A percentile compares a stretch with the other conserved stretches of the same genome.
phyloP scores from a whole-genome alignment of 2,113 vertebrate species.

The Delphinapterus leucas region DNA sequence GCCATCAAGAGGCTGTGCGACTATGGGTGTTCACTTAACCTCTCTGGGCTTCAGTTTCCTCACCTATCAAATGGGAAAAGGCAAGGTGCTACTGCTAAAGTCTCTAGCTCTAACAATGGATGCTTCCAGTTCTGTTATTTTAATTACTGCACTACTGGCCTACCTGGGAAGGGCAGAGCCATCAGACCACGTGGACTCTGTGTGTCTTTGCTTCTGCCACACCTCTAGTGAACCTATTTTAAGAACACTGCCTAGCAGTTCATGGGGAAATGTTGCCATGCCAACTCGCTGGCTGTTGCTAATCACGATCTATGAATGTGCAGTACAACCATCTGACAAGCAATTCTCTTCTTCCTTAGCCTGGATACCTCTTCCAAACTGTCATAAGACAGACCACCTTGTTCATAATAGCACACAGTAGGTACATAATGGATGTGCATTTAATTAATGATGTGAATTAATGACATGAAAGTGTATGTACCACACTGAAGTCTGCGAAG shows the following conservation, averaged over 20 bases:
- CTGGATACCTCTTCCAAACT: neutral
- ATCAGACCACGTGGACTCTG: fast-evolving
- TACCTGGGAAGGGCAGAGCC: neutral
- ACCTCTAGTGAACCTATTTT: conserved; percentile 73
- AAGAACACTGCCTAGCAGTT: conserved; percentile 65
- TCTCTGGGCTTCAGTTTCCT: neutral
- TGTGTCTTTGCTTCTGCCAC: neutral
- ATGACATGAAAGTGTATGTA: fast-evolving
- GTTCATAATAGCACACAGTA: neutral
- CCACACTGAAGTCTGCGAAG: no score
- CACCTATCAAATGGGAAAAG: neutral
- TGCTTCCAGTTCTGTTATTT: fast-evolving
- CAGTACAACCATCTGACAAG: conserved; percentile 72
- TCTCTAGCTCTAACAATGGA: neutral
- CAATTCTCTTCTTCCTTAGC: conserved; percentile 45
- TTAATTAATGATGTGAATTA: no score
- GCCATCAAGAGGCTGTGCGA: neutral
- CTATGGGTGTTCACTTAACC: fast-evolving
- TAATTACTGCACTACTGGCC: neutral
- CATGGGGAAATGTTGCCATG: conserved; percentile 81
- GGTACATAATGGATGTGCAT: neutral
- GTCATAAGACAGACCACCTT: neutral
- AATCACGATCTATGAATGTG: conserved; percentile 73
- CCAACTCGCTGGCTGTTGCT: conserved; percentile 77
- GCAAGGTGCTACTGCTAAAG: fast-evolving